phyloP scores from a whole-genome alignment of 2,888 invertebrate genomes.

The Chymomyza fuscimana region DNA sequence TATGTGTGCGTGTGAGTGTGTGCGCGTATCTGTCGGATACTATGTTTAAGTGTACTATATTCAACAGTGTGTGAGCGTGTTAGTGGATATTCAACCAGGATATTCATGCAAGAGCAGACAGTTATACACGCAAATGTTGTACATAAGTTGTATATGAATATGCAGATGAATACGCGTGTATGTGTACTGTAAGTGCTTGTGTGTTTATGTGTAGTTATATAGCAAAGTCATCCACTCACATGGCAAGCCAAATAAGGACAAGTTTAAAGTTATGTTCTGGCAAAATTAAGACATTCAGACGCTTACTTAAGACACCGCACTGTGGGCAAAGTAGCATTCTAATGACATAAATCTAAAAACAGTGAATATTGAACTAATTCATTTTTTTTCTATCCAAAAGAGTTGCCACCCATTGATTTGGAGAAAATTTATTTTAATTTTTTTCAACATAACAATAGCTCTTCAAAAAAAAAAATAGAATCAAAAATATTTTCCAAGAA shows the following conservation, averaged over 20 bases:
- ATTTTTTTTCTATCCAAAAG: no score
- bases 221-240: slow-evolving; percentile 39
- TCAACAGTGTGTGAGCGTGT: background rate
- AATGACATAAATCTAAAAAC: slow-evolving; percentile 26
- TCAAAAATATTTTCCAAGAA: no score
- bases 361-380: background rate
- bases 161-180: background rate
- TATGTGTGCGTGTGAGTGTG: background rate
- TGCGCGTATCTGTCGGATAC: background rate
- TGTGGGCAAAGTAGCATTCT: slow-evolving; percentile 8
- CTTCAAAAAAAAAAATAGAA: no score
- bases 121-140: background rate
- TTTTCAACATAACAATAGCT: no score
- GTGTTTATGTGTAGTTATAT: slow-evolving; percentile 9
- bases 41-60: background rate
- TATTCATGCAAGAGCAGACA: background rate
- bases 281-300: slow-evolving; percentile 39
- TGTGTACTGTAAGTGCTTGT: slow-evolving; percentile 11
- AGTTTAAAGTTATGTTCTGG: slow-evolving; percentile 32
- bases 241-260: slow-evolving; percentile 15
- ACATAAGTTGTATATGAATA: slow-evolving; percentile 1
- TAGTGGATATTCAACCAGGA: background rate
- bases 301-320: slow-evolving; percentile 49
- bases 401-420: no score
- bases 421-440: no score